Percentiles rank a stretch among this genome's conserved stretches.
These are phyloP conservation scores for Coracopsis vasa DNA, from an alignment of 2,113 vertebrate genomes.

Conservation along the genomic window DNA sequence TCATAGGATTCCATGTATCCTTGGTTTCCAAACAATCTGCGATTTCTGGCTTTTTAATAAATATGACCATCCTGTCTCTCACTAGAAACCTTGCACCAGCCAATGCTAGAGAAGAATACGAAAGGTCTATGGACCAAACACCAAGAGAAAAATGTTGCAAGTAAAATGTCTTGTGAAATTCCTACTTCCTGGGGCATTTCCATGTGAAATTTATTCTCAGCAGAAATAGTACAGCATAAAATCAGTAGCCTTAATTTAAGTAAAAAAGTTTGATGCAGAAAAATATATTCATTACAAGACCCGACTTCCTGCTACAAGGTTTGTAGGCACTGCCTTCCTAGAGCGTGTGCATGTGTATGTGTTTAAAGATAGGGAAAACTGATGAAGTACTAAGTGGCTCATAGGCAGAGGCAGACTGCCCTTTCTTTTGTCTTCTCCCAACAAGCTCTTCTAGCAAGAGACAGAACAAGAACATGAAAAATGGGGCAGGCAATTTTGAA, in stretches of 20 bases:
- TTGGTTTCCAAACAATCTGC: background rate
- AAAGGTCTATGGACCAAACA: background rate
- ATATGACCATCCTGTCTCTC: background rate
- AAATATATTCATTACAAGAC: background rate
- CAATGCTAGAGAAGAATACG: background rate
- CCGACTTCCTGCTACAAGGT: background rate
- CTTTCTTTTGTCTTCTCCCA: background rate
- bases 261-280: background rate
- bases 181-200: background rate
- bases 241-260: background rate
- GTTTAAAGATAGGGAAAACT: background rate
- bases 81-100: background rate
- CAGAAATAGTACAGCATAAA: background rate
- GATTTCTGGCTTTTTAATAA: background rate
- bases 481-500: background rate
- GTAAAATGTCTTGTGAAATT: background rate
- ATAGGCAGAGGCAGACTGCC: background rate
- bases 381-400: background rate
- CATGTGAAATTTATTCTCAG: background rate
- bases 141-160: background rate
- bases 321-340: background rate
- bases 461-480: background rate
- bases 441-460: background rate
- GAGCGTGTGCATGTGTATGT: rapidly evolving
- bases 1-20: background rate